phyloP scores from a whole-genome alignment of 2,888 invertebrate species.

The Suillia variegata region DNA sequence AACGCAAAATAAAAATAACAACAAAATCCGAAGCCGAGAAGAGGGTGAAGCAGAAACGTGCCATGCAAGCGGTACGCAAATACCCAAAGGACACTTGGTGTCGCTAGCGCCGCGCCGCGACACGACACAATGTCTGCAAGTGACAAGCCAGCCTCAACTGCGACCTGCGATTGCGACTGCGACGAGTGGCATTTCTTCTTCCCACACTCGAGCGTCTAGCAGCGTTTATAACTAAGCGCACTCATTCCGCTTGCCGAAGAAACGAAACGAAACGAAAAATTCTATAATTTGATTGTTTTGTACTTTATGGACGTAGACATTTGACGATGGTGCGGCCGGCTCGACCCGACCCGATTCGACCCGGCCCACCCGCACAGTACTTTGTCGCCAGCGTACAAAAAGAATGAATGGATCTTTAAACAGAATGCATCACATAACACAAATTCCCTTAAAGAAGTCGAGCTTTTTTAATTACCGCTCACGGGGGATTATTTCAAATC shows the following conservation, averaged over 20 bases:
- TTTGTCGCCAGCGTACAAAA: no score
- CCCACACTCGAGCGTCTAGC: background rate
- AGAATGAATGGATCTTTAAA: no score
- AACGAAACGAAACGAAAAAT: background rate
- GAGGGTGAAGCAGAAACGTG: slow-evolving; percentile 12
- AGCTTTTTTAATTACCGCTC: no score
- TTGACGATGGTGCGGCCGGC: slow-evolving; percentile 1
- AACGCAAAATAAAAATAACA: no score
- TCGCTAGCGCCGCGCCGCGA: background rate
- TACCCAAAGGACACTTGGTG: slow-evolving; percentile 18
- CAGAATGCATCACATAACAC: no score
- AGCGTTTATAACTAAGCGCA: no score
- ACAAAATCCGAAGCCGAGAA: background rate
- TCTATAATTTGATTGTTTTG: slow-evolving; percentile 49
- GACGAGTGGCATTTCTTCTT: background rate
- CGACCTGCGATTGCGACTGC: background rate
- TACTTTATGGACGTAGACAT: background rate
- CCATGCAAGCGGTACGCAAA: background rate
- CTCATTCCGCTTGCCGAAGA: background rate
- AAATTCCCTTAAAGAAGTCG: no score
- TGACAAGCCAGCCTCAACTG: slow-evolving; percentile 18
- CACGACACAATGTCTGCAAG: slow-evolving; percentile 12
- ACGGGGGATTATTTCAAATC: no score
- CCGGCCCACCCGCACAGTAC: no score
- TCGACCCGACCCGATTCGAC: background rate